A percentile compares a stretch with the other conserved stretches of the same genome.
Conservation (phyloP, 2,888 invertebrate genomes). For the Stenolophus ochropezus region DNA sequence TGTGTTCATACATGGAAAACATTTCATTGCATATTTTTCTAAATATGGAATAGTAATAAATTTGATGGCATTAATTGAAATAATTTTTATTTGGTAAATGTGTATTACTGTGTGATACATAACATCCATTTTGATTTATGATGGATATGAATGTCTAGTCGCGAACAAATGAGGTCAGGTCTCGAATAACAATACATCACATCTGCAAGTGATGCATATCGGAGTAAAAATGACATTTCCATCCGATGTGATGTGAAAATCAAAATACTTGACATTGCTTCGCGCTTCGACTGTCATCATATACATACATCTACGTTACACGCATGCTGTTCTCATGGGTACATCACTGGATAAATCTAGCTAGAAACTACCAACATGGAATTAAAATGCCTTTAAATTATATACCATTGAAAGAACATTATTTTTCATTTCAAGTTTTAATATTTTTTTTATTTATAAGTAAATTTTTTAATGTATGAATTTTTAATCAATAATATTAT, state of each 20-base stretch:
- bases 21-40: background rate
- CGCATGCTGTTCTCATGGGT: constrained; percentile 14
- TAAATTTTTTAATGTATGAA: too few species aligned
- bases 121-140: background rate
- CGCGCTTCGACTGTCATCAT: background rate
- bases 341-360: constrained; percentile 10
- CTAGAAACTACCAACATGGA: background rate
- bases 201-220: constrained; percentile 5
- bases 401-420: too few species aligned
- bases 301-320: constrained; percentile 7
- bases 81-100: background rate
- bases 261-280: constrained; percentile 1
- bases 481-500: too few species aligned
- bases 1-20: background rate
- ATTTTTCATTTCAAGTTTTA: too few species aligned
- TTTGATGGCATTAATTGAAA: too few species aligned
- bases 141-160: background rate
- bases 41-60: too few species aligned
- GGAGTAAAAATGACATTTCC: constrained; percentile 19
- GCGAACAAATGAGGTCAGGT: background rate
- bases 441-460: too few species aligned
- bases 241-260: constrained; percentile 11
- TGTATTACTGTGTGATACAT: background rate
- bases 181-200: constrained; percentile 17
- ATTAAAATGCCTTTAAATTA: background rate